Evolutionary conservation across 2,797 vertebrate genomes (phyloP), one percentile per base, ranked within the genome.

Genomic region (Rhinella marina): DNA sequence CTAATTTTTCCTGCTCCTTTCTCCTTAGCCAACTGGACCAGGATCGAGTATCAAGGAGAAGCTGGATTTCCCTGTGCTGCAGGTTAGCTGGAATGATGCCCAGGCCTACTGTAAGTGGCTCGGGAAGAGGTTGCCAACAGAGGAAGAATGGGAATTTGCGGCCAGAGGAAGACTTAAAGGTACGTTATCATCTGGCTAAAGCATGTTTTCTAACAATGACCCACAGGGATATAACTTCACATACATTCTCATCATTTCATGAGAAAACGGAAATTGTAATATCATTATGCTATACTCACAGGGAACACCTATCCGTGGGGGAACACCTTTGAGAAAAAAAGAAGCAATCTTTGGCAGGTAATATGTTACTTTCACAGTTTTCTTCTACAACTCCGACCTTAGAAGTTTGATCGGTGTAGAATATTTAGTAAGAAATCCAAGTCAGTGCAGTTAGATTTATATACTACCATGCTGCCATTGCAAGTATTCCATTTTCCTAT

Each of bases 31-130:
- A 41, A 92, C 96, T 72, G 98, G 98, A 87, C 97, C 98, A 7
- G 96, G 95, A 88, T 98, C 98, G 16, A 94, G 97, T 87, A 97
- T 99, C 68, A 94, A 93, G 88, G 96, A 96, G 66, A 95, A 92
- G 62, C 92, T 98, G 92, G 94, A 96, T 88, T 93, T 93, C 87
- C 98, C 98, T 0, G 98, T 99, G 94, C 95, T 99, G 84, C 98
- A 99, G 0, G 97, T 99, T 91, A 99, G 98, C 95, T 99, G 97
- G 98, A 98, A 97, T 0, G 98, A 99, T 0, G 98, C 97, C 0
- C 93, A 21, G 87, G 95, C 95, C 0, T 99, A 96, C 92, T 99
- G 98, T 79, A 86, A 87, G 13, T 99, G 97, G 98, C 96, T 90
- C 66, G 94, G 94, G 85, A 97, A 96, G 91, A 94, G 97, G 81